A percentile compares a stretch with the other conserved stretches of the same genome.
These are phyloP conservation scores for Celastrina argiolus DNA, from an alignment of 2,888 invertebrate genomes.

Conservation along the genomic window DNA sequence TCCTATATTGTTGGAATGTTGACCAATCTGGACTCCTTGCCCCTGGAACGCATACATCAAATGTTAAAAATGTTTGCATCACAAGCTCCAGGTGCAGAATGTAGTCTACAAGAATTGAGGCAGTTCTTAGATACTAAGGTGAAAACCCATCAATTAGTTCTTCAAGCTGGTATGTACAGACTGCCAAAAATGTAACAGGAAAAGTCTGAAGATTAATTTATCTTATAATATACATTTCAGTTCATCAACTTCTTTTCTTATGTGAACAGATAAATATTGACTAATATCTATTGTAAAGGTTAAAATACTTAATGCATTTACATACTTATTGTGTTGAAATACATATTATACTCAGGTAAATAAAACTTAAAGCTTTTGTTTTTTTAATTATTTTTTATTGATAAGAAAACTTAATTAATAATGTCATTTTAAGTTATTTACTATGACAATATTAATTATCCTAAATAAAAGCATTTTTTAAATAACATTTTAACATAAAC, in stretches of 20 bases:
- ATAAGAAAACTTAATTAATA: conserved; percentile 44
- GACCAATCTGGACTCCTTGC: conserved; percentile 94
- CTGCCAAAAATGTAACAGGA: conserved; percentile 82
- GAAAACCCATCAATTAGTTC: conserved; percentile 90
- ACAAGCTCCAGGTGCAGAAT: conserved; percentile 93
- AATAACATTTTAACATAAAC: conserved; percentile 38
- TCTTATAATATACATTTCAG: too few relatives aligned
- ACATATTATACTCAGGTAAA: background rate
- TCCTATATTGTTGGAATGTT: conserved; percentile 98
- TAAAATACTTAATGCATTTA: too few relatives aligned
- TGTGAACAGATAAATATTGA: background rate
- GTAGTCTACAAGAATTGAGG: conserved; percentile 90
- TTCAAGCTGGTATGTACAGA: conserved; percentile 91
- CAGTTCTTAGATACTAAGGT: conserved; percentile 96
- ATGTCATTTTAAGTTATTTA: conserved; percentile 55
- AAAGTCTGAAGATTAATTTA: background rate
- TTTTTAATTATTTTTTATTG: conserved; percentile 47
- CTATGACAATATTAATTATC: conserved; percentile 44
- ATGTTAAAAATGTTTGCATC: conserved; percentile 98
- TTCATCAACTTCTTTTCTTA: background rate
- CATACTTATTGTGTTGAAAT: too few relatives aligned
- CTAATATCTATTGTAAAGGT: conserved; percentile 17
- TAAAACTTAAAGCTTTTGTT: conserved; percentile 55
- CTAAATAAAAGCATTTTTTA: conserved; percentile 2
- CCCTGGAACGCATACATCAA: conserved; percentile 94